Percentiles rank a stretch among this genome's conserved stretches.
These are phyloP conservation scores for Myopa tessellatipennis DNA, from an alignment of 2,888 invertebrate species.

Conservation along the genomic window DNA sequence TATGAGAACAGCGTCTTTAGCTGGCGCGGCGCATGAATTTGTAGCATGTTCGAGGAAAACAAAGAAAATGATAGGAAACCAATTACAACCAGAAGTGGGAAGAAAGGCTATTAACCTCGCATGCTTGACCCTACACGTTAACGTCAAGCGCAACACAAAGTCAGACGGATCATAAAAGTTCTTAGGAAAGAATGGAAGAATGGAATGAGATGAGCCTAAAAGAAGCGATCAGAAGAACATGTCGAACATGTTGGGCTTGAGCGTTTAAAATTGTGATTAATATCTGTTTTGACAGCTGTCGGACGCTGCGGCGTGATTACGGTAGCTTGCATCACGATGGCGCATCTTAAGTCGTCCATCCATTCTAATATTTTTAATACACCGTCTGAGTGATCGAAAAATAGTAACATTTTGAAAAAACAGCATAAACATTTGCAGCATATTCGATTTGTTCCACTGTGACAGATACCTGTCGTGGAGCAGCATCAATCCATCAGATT, in stretches of 20 bases:
- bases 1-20: not conserved
- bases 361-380: no score
- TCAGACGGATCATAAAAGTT: not conserved
- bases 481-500: no score
- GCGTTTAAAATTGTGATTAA: conserved; percentile 29
- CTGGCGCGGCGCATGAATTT: not conserved
- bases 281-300: conserved; percentile 36
- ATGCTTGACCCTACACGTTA: no score
- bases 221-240: not conserved
- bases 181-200: not conserved
- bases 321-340: conserved; percentile 11
- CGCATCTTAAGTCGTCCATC: not conserved
- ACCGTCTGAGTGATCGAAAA: no score
- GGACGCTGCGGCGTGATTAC: conserved; percentile 15
- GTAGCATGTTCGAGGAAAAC: not conserved
- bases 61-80: not conserved
- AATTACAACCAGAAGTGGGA: conserved; percentile 2
- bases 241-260: conserved; percentile 2
- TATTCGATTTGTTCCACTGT: no score
- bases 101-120: conserved; percentile 24
- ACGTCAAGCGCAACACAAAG: not conserved
- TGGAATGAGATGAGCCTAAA: not conserved
- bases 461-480: no score
- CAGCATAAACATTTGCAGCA: no score
- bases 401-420: no score